A percentile compares a stretch with the other conserved stretches of the same genome.
phyloP scores from a whole-genome alignment of 2,888 invertebrate species.

The Torymus tubicola region DNA sequence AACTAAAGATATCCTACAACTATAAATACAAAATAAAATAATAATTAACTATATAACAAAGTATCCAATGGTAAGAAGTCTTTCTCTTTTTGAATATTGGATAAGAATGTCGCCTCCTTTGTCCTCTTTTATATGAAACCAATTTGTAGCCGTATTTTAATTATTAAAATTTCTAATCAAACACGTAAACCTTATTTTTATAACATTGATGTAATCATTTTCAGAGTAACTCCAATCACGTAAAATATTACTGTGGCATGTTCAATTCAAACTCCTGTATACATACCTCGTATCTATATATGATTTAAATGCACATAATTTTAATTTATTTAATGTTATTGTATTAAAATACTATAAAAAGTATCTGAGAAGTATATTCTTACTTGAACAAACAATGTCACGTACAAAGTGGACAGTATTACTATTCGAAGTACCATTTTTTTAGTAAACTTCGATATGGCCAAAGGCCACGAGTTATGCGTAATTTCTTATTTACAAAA shows the following conservation, averaged over 20 bases:
- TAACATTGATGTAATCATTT: neutral
- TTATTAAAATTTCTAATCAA: neutral
- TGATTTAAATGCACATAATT: neutral
- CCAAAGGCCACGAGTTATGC: neutral
- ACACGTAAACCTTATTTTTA: neutral
- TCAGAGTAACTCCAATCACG: neutral
- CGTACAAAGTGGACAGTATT: neutral
- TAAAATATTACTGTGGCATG: neutral
- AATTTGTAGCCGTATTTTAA: neutral
- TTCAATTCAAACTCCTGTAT: neutral
- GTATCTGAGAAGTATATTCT: neutral
- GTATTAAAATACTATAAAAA: neutral
- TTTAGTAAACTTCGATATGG: neutral
- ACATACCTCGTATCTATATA: neutral
- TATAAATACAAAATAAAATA: too few relatives aligned
- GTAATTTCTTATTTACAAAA: too few relatives aligned
- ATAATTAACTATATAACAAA: neutral
- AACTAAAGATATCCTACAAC: too few relatives aligned
- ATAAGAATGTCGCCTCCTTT: neutral
- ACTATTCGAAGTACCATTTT: neutral
- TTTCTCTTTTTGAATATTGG: neutral
- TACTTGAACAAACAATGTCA: neutral
- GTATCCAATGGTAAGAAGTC: conserved; percentile 9
- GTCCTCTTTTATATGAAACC: neutral
- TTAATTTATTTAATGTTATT: neutral